Conservation (phyloP, 2,113 vertebrate genomes). For the Scalopus aquaticus region DNA sequence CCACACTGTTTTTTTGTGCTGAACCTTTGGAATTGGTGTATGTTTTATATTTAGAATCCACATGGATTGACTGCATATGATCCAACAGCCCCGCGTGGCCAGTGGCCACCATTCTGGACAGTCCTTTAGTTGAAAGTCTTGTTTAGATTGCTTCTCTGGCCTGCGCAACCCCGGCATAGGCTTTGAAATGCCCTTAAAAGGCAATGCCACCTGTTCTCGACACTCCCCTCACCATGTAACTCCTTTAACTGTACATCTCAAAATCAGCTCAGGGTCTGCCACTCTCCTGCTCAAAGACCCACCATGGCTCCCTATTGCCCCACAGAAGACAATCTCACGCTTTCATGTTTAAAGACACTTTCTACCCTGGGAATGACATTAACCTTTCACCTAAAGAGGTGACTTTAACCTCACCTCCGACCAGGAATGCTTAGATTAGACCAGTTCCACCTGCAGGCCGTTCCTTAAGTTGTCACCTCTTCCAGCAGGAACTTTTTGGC, state of each 20-base stretch:
- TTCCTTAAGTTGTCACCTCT: neutral
- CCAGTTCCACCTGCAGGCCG: too few relatives aligned
- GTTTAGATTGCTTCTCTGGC: neutral
- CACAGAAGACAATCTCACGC: neutral
- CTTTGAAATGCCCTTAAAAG: neutral
- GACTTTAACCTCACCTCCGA: neutral
- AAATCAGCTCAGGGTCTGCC: neutral
- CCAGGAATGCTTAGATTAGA: neutral
- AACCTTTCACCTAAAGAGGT: neutral
- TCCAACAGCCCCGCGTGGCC: neutral
- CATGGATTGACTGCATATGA: neutral
- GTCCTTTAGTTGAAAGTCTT: neutral
- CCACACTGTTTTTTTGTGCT: neutral
- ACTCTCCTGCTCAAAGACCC: neutral
- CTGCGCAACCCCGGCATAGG: neutral
- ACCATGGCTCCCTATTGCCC: neutral
- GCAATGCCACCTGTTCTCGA: neutral
- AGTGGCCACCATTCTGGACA: neutral
- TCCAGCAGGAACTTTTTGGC: neutral
- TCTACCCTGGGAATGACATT: too few relatives aligned
- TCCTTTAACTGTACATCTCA: neutral
- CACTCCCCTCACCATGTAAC: neutral
- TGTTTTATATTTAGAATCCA: neutral
- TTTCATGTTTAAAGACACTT: neutral
- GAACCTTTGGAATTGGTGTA: neutral